Base-by-base conservation (phyloP, 2,888 invertebrate species). In the Standfussiana lucernea region DNA sequence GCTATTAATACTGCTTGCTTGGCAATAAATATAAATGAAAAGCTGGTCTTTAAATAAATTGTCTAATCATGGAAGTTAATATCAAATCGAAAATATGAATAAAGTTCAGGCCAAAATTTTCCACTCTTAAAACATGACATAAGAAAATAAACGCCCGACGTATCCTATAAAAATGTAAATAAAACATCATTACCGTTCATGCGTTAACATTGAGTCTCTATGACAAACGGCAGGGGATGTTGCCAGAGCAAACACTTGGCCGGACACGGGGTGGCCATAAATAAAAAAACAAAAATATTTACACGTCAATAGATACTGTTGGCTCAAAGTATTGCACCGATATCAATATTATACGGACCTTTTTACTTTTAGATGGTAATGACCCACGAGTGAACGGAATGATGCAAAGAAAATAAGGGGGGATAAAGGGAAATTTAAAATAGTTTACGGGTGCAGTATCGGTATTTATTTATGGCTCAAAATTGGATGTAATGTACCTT, bases 201-300 rank as follows among this genome's bases (percentile, higher is more conserved):
- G 89, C 89, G 89, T 89, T 86, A 88, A 89, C 89, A 77, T 82
- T 75, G 83, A 84, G 83, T 84, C 80, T 83, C 88, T 90, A 88
- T 88, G 86, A 86, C 86, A 88, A 89, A 87, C 87, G 76, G 83
- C 78, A 79, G 75, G 86, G 82, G 83, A 78, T 85, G 85, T 83
- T 84, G 84, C 83, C 79, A 84, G 85, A 82, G 86, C 83, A 90
- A 87, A 87, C 83, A 88, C 82, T 79, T 65, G 77, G 74, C 81
- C 82, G 88, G 84, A 83, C 86, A 80, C 75, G 83, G 89, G 89
- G 88, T 79, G 85, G 87, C 83, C 82, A 89, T 90, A 90, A 90
- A 90, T 88, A 91, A 91, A 90, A 77, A 90, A 91, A 90, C 85
- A 86, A 86, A 89, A 91, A 88, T 90, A 91, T 93, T 93, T 92